Base-by-base conservation (phyloP, 2,888 invertebrate species). In the Protula sp. region DNA sequence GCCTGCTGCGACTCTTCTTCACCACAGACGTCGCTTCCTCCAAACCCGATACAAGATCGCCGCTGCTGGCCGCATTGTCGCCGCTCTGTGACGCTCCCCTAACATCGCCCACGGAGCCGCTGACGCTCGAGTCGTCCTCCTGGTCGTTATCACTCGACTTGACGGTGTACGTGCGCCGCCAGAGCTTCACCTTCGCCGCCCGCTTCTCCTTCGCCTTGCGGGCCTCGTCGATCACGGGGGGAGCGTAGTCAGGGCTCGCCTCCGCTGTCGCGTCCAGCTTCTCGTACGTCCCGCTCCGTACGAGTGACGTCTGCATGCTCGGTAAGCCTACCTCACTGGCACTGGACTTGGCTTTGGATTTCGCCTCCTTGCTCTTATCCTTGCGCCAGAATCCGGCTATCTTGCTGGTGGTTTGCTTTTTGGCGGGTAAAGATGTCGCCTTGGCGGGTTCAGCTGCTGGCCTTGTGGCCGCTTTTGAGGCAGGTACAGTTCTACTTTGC, bases 371-470 rank as follows among this genome's bases (percentile, higher is more conserved):
- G 3, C 31, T 29, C 50, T 52, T 56, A n/a, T 89, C 89, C 75
- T 86, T 88, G 72, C 88, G 90, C 90, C 90, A 91, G 22, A 91
- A 79, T 71, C 86, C 88, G 0, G 90, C 89, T 57, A 91, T 89
- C 78, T 89, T 89, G 77, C 90, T 90, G 14, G 88, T 65, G 27
- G 70, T 72, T 57, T 69, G 73, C 57, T 73, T 74, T 61, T 74
- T 75, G 3, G 27, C 26, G 9, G 55, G 24, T 9, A 64, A 66
- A 19, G 19, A n/a, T n/a, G 9, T 38, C 9, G 45, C n/a, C 50
- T n/a, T 4, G 5, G 9, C 24, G 9, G 24, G 19, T n/a, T 4
- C 14, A 5, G 19, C 4, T 4, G 14, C 24, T 38, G 38, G 38
- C 19, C 38, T 38, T 5, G 50, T 50, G 14, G 24, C 9, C 5